Base-by-base conservation (phyloP, 2,797 vertebrate genomes). In the Perodicticus potto region DNA sequence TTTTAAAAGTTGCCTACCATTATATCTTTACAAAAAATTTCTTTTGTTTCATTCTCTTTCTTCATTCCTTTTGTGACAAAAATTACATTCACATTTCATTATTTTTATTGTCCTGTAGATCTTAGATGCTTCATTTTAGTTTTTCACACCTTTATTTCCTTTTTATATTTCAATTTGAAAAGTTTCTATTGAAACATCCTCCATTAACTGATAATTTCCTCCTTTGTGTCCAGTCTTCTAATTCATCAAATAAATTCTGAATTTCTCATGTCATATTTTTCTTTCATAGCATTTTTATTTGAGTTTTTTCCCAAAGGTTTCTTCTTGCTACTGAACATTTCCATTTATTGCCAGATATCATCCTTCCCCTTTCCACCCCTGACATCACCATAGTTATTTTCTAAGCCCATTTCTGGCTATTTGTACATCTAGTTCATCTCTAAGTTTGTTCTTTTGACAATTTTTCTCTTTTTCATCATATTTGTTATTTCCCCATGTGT, bases 151-250 rank as follows among this genome's bases (percentile, higher is more conserved):
- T 59, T 83, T 45, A 16, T 27, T 22, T 34, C 23, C 7, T 49
- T 53, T 53, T 20, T 61, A n/a, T 55, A 17, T 49, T 77, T 96
- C 32, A 70, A n/a, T 77, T 92, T 85, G 45, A 14, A 55, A 89
- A 20, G 34, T 59, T 94, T 73, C 32, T 78, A 27, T 82, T 88
- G 16, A 27, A 20, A 65, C 78, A 9, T 55, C 55, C 14, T 77
- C 55, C 78, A 22, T 83, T 77, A 32, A 86, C 10, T 88, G 10
- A 65, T 88, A 40, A 59, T 73, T 91, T 88, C 25, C 22, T 59
- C 7, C 10, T 87, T 12, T 40, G 37, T 83, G 5, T 53, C 14
- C 45, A 69, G 3, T 88, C 9, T 73, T 34, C 57, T 84, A 69
- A 59, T 40, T 25, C 3, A 29, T 37, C 5, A 80, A 61, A 53